Evolutionary conservation across 2,888 invertebrate species (phyloP).

Genomic region (Neoaliturus tenellus): DNA sequence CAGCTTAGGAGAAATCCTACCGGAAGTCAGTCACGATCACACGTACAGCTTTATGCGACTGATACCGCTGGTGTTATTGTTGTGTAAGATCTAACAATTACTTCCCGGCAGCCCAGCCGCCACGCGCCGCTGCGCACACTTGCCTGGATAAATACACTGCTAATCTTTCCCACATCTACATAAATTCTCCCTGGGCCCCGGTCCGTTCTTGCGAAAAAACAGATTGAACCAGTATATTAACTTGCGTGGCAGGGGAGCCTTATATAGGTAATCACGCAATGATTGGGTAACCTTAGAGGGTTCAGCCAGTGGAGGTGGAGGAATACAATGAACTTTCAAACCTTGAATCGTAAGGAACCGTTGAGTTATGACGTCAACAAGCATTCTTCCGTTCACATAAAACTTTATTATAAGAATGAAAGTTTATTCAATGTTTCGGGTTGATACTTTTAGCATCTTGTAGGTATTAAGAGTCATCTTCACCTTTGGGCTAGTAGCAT

Average conservation of each 20-base stretch:
- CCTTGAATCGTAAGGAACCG: too few species aligned
- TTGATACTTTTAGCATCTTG: too few species aligned
- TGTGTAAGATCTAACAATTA: slow-evolving; percentile 11
- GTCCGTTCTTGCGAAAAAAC: background rate
- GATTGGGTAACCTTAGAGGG: too few species aligned
- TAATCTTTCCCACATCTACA: slow-evolving; percentile 38
- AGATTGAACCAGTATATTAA: slow-evolving; percentile 3
- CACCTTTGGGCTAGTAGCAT: too few species aligned
- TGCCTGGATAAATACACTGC: slow-evolving; percentile 21
- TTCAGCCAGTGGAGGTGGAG: too few species aligned
- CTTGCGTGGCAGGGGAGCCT: background rate
- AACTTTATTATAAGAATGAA: too few species aligned
- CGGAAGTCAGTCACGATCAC: background rate
- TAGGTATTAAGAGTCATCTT: too few species aligned
- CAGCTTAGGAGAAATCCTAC: background rate
- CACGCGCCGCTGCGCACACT: slow-evolving; percentile 39
- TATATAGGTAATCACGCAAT: background rate
- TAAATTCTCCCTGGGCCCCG: background rate
- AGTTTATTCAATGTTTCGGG: too few species aligned
- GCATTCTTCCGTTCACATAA: too few species aligned
- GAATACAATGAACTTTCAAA: too few species aligned
- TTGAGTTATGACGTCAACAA: too few species aligned
- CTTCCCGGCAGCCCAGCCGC: background rate
- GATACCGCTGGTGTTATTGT: slow-evolving; percentile 5
- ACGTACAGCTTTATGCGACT: background rate